These are phyloP conservation scores for Ariopsis seemanni DNA, from an alignment of 2,113 vertebrate genomes.

Conservation along the genomic window DNA sequence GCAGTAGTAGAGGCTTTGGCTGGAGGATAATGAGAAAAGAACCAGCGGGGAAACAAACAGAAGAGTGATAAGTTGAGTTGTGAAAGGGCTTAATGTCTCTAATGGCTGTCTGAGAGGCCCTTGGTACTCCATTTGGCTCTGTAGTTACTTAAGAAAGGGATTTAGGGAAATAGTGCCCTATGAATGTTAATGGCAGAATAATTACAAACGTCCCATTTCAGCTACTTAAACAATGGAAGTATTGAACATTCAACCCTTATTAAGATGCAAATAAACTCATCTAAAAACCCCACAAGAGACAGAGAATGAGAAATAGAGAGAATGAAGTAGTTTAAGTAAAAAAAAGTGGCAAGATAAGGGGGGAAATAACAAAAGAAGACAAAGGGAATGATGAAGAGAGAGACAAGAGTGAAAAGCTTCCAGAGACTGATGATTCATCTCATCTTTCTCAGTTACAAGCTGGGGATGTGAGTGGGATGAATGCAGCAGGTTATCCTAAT, in stretches of 20 bases:
- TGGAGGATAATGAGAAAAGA: slow-evolving; percentile 79
- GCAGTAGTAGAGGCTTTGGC: slow-evolving; percentile 48
- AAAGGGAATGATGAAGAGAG: slow-evolving; percentile 10
- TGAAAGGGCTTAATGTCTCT: slow-evolving; percentile 83
- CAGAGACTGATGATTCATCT: slow-evolving; percentile 81
- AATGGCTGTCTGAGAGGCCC: slow-evolving; percentile 75
- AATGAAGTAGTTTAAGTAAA: slow-evolving; percentile 59
- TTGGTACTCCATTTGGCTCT: slow-evolving; percentile 73
- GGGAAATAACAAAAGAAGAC: background rate
- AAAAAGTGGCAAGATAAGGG: slow-evolving; percentile 45
- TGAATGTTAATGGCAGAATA: slow-evolving; percentile 84
- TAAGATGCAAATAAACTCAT: slow-evolving; percentile 87
- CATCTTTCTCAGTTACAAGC: slow-evolving; percentile 75
- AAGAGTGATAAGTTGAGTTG: slow-evolving; percentile 74
- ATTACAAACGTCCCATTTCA: slow-evolving; percentile 83
- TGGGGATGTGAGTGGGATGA: slow-evolving; percentile 62
- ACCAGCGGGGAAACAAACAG: slow-evolving; percentile 72
- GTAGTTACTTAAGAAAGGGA: slow-evolving; percentile 79
- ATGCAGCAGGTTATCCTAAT: slow-evolving; percentile 40
- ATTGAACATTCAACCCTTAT: slow-evolving; percentile 87
- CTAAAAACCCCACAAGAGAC: slow-evolving; percentile 87
- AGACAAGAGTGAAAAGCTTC: slow-evolving; percentile 42
- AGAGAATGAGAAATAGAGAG: slow-evolving; percentile 71
- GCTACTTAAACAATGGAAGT: slow-evolving; percentile 94
- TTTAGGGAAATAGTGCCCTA: slow-evolving; percentile 81